Base-by-base conservation (phyloP, 2,797 vertebrate genomes). In the Apodemus agrarius region DNA sequence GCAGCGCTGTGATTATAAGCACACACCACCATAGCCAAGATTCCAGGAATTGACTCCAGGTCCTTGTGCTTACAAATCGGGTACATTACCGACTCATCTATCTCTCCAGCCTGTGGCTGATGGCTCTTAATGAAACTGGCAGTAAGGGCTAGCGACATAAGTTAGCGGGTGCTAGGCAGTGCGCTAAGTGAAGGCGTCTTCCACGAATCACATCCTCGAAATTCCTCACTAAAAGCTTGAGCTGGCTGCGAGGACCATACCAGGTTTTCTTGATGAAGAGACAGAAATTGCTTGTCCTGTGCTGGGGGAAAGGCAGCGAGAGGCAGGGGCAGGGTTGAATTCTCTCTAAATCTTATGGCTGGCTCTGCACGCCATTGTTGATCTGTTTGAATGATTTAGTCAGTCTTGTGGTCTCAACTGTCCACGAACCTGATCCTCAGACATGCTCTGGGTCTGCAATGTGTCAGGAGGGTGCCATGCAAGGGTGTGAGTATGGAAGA, bases 311-410 rank as follows among this genome's bases (percentile, higher is more conserved):
- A 92, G 24, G 24, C 49, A 31, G 8, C 4, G 12, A 79, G 86
- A 72, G 46, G 31, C 24, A 65, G 79, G 5, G 3, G 1, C 26
- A 26, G 12, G 31, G 43, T 57, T 0, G 6, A 24, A 19, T 29
- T 82, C 22, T 49, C 11, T 40, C 31, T 49, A 0, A n/a, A 72
- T 17, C 52, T 54, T 65, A 3, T 0, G 3, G 22, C 7, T 7
- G 31, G n/a, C 11, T 46, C 63, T 29, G 3, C 8, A 37, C 40
- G 10, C 5, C 0, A 1, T 4, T 3, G 2, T 40, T 40, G 4
- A 26, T 52, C 84, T 31, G 13, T 29, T 13, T 24, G 49, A 49
- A 52, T 19, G 49, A 40, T 40, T 78, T 76, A 61, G 52, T 24
- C 19, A 52, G 31, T 9, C 19, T 59, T 63, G 0, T 46, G 24